These are phyloP conservation scores for Unio delphinus DNA, from an alignment of 2,888 invertebrate species.

Conservation along the genomic window DNA sequence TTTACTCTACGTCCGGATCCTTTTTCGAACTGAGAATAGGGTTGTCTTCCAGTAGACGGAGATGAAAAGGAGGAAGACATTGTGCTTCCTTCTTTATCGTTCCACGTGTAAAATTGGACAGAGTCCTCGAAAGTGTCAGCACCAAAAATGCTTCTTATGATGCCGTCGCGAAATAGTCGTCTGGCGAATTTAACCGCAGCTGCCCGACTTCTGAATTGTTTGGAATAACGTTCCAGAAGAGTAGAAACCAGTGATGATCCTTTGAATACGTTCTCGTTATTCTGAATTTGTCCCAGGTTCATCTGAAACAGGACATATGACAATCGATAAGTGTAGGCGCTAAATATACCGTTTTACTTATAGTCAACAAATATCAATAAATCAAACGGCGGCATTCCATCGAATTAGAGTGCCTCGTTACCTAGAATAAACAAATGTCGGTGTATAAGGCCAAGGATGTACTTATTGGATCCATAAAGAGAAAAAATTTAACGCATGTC, in stretches of 20 bases:
- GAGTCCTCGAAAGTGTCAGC: slow-evolving; percentile 62
- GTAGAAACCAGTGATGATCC: slow-evolving; percentile 65
- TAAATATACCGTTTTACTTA: slow-evolving; percentile 1
- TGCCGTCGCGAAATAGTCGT: slow-evolving; percentile 59
- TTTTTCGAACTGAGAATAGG: slow-evolving; percentile 1
- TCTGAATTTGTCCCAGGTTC: slow-evolving; percentile 37
- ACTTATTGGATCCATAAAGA: no score
- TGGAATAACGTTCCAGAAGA: slow-evolving; percentile 56
- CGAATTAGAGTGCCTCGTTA: no score
- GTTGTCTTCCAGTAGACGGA: not conserved
- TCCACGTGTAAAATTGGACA: slow-evolving; percentile 62
- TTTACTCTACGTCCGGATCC: slow-evolving; percentile 7
- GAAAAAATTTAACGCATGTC: no score
- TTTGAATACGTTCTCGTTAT: slow-evolving; percentile 58
- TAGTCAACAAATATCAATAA: no score
- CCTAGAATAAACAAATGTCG: no score
- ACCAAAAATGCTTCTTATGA: slow-evolving; percentile 59
- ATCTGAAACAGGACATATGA: slow-evolving; percentile 42
- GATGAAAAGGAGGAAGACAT: slow-evolving; percentile 40
- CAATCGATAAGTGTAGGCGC: not conserved
- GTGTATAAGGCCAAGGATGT: no score
- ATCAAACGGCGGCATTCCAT: no score
- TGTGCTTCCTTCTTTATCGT: slow-evolving; percentile 40
- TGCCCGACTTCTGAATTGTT: slow-evolving; percentile 53
- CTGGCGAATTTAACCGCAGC: slow-evolving; percentile 58